Evolutionary conservation across 2,888 invertebrate species (phyloP).

Genomic region (Idaea biselata): DNA sequence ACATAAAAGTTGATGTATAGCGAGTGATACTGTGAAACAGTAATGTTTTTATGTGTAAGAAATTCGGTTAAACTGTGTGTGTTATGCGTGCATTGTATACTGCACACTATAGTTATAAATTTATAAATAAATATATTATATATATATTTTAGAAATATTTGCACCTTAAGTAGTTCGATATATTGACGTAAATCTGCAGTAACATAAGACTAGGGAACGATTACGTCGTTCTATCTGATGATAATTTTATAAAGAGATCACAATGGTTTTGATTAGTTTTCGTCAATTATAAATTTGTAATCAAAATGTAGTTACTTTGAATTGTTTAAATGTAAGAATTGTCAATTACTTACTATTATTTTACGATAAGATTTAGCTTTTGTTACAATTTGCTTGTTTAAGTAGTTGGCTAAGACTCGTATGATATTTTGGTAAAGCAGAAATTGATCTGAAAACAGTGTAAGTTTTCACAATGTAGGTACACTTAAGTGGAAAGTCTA

Average conservation of each 20-base stretch:
- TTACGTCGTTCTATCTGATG: not conserved
- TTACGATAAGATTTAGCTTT: slow-evolving; percentile 60
- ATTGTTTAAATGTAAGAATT: slow-evolving; percentile 76
- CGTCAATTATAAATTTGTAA: slow-evolving; percentile 77
- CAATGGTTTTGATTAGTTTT: slow-evolving; percentile 71
- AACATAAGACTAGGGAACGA: slow-evolving; percentile 33
- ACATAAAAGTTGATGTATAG: slow-evolving; percentile 71
- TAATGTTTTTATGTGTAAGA: slow-evolving; percentile 74
- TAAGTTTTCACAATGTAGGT: too few relatives aligned
- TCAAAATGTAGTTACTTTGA: slow-evolving; percentile 72
- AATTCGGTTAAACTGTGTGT: slow-evolving; percentile 55
- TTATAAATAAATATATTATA: slow-evolving; percentile 69
- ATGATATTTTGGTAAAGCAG: not conserved
- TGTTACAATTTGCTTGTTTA: slow-evolving; percentile 11
- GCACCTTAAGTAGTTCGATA: slow-evolving; percentile 78
- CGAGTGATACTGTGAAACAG: slow-evolving; percentile 74
- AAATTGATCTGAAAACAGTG: not conserved
- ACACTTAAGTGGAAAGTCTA: too few relatives aligned
- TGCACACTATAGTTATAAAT: slow-evolving; percentile 70
- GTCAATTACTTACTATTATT: slow-evolving; percentile 77
- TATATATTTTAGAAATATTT: slow-evolving; percentile 80
- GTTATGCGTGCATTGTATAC: slow-evolving; percentile 77
- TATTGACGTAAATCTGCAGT: slow-evolving; percentile 75
- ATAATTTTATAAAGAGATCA: slow-evolving; percentile 38
- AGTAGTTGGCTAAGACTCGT: not conserved